Base-by-base conservation (phyloP, 2,797 vertebrate species). In the Phrynocephalus vlangalii region DNA sequence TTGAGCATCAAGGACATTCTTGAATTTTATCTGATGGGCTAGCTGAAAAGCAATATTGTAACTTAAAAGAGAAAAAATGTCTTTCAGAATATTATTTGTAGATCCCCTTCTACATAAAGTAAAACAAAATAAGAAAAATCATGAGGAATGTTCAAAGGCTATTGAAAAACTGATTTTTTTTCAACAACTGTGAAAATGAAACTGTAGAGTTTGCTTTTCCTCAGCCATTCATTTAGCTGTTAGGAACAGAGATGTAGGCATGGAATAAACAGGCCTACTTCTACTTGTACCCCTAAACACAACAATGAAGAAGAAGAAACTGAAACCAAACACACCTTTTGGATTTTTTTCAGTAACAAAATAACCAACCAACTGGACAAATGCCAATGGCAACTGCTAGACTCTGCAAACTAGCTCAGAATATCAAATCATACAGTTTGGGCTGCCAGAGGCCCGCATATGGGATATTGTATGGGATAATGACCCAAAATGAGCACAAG, bases 341-440 rank as follows among this genome's bases (percentile, higher is more conserved):
- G 79, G 94, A 93, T 92, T 90, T 80, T 89, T 88, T 83, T 92
- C 67, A 91, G 63, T 73, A 84, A 91, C 88, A 92, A 91, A 94
- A 92, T 86, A 86, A 94, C 95, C 89, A 94, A 90, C 38, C 75
- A 84, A 63, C 33, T 92, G 67, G 90, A 76, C 89, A 11, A 48
- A 84, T 38, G 94, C 56, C 82, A 94, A 44, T 24, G 0, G 80
- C 67, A 91, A 10, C 90, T 84, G 92, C 83, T 91, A 44, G 73
- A 91, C 1, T 3, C 67, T 86, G 88, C 79, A 89, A 94, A 90
- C 4, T 77, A 44, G 33, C 87, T 87, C 83, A 86, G 86, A 85
- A 92, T 90, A 89, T 90, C 87, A 94, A n/a, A 71, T 88, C 88
- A 82, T 86, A 87, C 30, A 38, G 80, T 56, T 68, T 56, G 63